Base-by-base conservation (phyloP, 2,888 invertebrate genomes). In the Itoplectis maculator region DNA sequence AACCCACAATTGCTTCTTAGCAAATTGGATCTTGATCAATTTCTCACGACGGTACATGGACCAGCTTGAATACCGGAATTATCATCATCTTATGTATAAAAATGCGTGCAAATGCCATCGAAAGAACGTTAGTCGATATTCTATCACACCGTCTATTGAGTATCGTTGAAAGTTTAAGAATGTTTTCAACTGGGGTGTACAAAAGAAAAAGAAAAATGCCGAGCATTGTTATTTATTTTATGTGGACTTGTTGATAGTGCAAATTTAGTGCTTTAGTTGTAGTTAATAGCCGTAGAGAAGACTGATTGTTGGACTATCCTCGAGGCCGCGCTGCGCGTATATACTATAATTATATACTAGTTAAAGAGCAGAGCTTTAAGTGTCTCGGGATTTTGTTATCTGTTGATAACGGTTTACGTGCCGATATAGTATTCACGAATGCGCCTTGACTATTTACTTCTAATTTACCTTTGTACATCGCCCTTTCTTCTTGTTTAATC, bases 21-120 rank as follows among this genome's bases (percentile, higher is more conserved):
- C 29, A 88, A 87, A 69, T 72, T 91, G 56, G 86, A 90, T 75
- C 66, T 92, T 23, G 90, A 91, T 23, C 87, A 89, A 65, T 89
- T 92, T 74, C 83, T 92, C 23, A 88, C 88, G 15, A 81, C 86
- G 8, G 88, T 92, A 68, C 91, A 92, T 70, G 91, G 90, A 56
- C 89, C 90, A 23, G 86, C 83, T 7, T 90, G 83, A 88, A 76
- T 42, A 23, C 15, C 6, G 29, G 77, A 59, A 65, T 13, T 18
- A 13, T 15, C 18, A 15, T 65, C 35, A 8, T 8, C 9, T 7
- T 18, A 13, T 40, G 23, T 13, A n/a, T 54, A 13, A 11, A 37
- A 65, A 18, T 40, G 61, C 20, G 42, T 23, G 45, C 18, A 63
- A 63, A 73, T 29, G 2, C 29, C 29, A 5, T 29, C 29, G 29